Base-by-base conservation (phyloP, 2,888 invertebrate species). In the Cataglyphis rosenhaueri region DNA sequence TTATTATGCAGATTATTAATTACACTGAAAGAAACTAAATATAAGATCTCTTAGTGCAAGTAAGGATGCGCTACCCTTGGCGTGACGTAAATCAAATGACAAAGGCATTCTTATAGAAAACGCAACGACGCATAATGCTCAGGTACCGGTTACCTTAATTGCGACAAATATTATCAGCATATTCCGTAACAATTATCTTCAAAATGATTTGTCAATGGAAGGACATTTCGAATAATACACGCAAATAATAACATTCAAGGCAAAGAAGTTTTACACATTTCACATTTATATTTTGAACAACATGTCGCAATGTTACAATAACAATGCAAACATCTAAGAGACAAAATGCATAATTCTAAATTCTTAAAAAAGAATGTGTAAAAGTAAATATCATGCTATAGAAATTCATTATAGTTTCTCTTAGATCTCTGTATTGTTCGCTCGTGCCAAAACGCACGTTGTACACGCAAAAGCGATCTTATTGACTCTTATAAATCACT, bases 401-500 rank as follows among this genome's bases (percentile, higher is more conserved):
- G 25, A 35, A 8, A 2, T 8, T 55, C 10, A 55, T 55, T 55
- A 52, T 2, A 74, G 1, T 62, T 44, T 62, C 32, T 10, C 35
- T 44, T 32, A n/a, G 15, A 12, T 41, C 10, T 41, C 4, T 18
- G 29, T 59, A 9, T 9, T 9, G n/a, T 52, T 64, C 12, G 25
- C 15, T 52, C 25, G n/a, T n/a, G 8, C 52, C n/a, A 12, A 76
- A 76, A n/a, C 5, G 25, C 48, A 35, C 15, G 15, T 59, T 8
- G 5, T 21, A 29, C 35, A 21, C 12, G 18, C 35, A 44, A 12
- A n/a, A 52, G 52, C 41, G 25, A 25, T 83, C 35, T 64, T 64
- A 70, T 73, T 32, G 62, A 1, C 55, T 48, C 64, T 55, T 32
- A 59, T 25, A 83, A 85, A 84, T 84, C 79, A 83, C 84, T 52